Conservation (phyloP, 2,797 vertebrate species). For the Tympanoctomys barrerae region DNA sequence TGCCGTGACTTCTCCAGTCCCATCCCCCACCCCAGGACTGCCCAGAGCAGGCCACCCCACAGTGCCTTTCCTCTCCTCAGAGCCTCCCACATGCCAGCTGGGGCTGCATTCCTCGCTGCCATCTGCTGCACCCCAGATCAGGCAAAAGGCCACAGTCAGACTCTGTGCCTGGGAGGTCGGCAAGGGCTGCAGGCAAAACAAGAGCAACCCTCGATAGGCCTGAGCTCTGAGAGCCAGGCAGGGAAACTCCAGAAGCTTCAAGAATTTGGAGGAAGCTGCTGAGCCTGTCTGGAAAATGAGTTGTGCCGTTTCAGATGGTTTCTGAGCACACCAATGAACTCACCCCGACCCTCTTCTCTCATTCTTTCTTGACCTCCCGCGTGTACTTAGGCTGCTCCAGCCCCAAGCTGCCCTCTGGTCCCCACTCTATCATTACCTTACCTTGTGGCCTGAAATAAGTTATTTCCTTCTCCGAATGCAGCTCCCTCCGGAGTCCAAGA, state of each 20-base stretch:
- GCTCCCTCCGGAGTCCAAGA: not conserved
- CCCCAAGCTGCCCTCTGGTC: not conserved
- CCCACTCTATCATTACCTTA: not conserved
- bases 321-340: not conserved
- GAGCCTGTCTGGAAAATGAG: not conserved
- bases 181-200: not conserved
- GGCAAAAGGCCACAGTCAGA: not conserved
- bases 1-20: not conserved
- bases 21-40: not conserved
- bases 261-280: not conserved
- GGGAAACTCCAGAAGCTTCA: not conserved
- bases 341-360: not conserved
- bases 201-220: not conserved
- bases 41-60: not conserved
- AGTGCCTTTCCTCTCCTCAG: not conserved
- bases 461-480: constrained; percentile 39
- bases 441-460: not conserved
- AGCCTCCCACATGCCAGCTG: constrained; percentile 27
- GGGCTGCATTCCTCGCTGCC: not conserved
- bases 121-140: constrained; percentile 55
- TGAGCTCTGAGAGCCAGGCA: no score
- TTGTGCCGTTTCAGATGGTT: not conserved
- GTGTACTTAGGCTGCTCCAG: not conserved
- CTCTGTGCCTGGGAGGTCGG: not conserved
- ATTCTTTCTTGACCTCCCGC: not conserved